Evolutionary conservation across 2,888 invertebrate species (phyloP), one percentile per base, ranked within the genome.

Genomic region (Stenurella melanura): DNA sequence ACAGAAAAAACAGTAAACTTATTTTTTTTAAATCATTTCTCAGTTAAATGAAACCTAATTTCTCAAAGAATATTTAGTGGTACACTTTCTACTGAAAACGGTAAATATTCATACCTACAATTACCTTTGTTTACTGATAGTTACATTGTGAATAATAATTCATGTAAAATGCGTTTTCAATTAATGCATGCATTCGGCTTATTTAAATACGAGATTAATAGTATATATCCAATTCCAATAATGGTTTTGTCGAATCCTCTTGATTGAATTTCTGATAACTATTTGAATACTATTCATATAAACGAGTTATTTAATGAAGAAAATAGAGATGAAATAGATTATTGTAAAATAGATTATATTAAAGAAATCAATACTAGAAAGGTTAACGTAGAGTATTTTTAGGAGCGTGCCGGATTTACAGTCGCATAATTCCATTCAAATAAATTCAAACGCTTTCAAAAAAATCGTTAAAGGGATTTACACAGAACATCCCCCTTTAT

Each of bases 191-290:
- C n/a, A 50, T 50, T 50, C 50, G 4, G 6, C 15, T 50, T 50
- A 50, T 50, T 17, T 50, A n/a, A 50, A 50, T 50, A 7, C 50
- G 6, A n/a, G 50, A 50, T 50, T 50, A 50, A 50, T 15, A 50
- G n/a, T 50, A 50, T 50, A 50, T n/a, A 50, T 50, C 50, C 50
- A 50, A n/a, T 50, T n/a, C n/a, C 50, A n/a, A n/a, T 50, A 50
- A 50, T 50, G 50, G 50, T n/a, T 50, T 50, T 50, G 50, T 50
- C n/a, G n/a, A 1, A 15, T 50, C 50, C 50, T 50, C 12, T 50
- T 12, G n/a, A n/a, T n/a, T 50, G 50, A 50, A 50, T 15, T 50
- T 50, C 50, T n/a, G n/a, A 34, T 34, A 34, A 50, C 50, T 50
- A 15, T 50, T 12, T n/a, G 5, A 50, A n/a, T 50, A 50, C 4